Evolutionary conservation across 1,140 invertebrate genomes (phyloP).

Genomic region (Drosophila ogumai): DNA sequence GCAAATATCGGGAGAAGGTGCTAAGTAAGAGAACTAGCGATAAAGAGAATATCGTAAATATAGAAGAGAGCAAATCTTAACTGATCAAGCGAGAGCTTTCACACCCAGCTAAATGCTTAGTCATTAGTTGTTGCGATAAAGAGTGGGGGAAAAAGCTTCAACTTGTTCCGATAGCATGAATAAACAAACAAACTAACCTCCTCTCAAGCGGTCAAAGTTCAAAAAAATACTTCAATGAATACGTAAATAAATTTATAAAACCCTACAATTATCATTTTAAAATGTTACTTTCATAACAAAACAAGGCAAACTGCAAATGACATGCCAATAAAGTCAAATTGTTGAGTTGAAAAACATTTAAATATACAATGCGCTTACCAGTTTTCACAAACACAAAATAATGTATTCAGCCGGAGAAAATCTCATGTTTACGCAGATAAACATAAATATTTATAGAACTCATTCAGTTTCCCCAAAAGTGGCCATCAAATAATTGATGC

Average conservation of each 20-base stretch:
- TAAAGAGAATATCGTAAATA: slow-evolving; percentile 12
- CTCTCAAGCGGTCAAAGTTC: slow-evolving; percentile 23
- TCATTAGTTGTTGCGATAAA: slow-evolving; percentile 1
- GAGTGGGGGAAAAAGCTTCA: slow-evolving; percentile 4
- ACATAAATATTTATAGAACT: slow-evolving; percentile 35
- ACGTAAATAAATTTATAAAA: neutral
- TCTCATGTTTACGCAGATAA: slow-evolving; percentile 24
- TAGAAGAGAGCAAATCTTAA: neutral
- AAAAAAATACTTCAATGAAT: neutral
- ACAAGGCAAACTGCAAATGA: slow-evolving; percentile 1
- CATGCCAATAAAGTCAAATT: slow-evolving; percentile 9
- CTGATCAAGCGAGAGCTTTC: slow-evolving; percentile 18
- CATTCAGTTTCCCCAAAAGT: slow-evolving; percentile 24
- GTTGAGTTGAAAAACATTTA: slow-evolving; percentile 12
- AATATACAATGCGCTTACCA: slow-evolving; percentile 14
- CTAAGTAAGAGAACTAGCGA: slow-evolving; percentile 4
- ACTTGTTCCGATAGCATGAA: slow-evolving; percentile 2
- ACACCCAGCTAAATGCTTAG: neutral
- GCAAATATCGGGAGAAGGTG: slow-evolving; percentile 11
- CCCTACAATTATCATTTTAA: neutral
- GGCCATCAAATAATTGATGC: slow-evolving; percentile 43
- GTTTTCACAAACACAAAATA: slow-evolving; percentile 8
- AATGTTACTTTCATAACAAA: slow-evolving; percentile 4
- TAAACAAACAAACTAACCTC: slow-evolving; percentile 7
- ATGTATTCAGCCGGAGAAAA: slow-evolving; percentile 15